Evolutionary conservation across 2,888 invertebrate species (phyloP), one percentile per base, ranked within the genome.

Genomic region (Acleris holmiana): DNA sequence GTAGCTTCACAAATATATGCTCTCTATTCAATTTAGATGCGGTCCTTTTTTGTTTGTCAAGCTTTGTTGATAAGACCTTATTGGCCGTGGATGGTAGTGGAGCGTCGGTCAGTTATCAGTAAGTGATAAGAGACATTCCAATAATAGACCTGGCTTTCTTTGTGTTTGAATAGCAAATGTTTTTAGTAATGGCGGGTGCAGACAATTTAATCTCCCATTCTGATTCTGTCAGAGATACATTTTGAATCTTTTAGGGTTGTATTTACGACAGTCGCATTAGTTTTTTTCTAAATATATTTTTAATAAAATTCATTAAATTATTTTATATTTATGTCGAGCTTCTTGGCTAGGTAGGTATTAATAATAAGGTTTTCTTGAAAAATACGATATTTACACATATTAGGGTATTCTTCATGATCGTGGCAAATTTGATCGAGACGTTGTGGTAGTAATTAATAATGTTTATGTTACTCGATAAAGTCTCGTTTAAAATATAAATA

Each of bases 81-180:
- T 73, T 66, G 48, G 6, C 15, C 54, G 70, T 10, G 60, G 48
- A 55, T 68, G 68, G 67, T 60, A 68, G 71, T 75, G 72, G 79
- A 79, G 77, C 83, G 76, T 78, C 82, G 87, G 87, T 82, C 89
- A 84, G 73, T 75, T 91, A 91, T 91, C 91, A 76, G 70, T 40
- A 61, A 71, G 69, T 78, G 91, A 91, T 91, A 91, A 89, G 80
- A 79, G 80, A 85, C 85, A 85, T 88, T 86, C 85, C 88, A 88
- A 84, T 89, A 89, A 86, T 86, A 84, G 81, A 76, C 76, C 75
- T 75, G 73, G 79, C 88, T 91, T 90, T 90, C 90, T 87, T 88
- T 88, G 84, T 88, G 75, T 67, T 68, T 46, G 70, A 60, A 69
- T 69, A 56, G 66, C 48, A 65, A 56, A 57, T 57, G 51, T 46